Evolutionary conservation across 2,888 invertebrate genomes (phyloP).

Genomic region (Galerucella pusilla): DNA sequence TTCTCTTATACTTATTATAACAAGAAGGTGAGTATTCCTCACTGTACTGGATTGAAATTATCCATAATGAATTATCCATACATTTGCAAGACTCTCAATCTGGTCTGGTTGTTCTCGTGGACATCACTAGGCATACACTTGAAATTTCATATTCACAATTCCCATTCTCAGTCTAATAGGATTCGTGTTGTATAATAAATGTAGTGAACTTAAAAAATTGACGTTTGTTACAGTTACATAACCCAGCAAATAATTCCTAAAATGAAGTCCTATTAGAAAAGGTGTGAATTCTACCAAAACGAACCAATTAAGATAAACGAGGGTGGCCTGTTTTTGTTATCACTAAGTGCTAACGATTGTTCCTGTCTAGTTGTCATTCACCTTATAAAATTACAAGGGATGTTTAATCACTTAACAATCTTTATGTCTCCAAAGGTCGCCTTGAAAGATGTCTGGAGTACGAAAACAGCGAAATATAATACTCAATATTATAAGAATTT

Average conservation of each 20-base stretch:
- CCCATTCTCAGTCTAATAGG: no score
- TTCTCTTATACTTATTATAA: no score
- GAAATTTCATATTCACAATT: no score
- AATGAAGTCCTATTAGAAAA: conserved; percentile 6
- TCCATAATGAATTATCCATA: no score
- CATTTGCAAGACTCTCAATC: no score
- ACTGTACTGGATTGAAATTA: no score
- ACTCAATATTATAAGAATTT: no score
- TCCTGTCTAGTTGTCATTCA: conserved; percentile 37
- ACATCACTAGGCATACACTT: no score
- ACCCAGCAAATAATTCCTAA: background rate
- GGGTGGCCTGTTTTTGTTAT: conserved; percentile 39
- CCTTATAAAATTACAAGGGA: conserved; percentile 31
- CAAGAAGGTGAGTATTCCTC: no score
- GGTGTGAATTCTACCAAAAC: conserved; percentile 17
- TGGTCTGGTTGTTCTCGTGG: no score
- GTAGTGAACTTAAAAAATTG: background rate
- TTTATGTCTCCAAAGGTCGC: conserved; percentile 36
- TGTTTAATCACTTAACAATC: conserved; percentile 31
- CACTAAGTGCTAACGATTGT: conserved; percentile 46
- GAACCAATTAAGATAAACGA: conserved; percentile 27
- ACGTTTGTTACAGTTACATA: background rate
- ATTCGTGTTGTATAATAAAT: no score
- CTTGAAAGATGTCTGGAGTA: conserved; percentile 29
- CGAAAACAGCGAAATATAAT: background rate